phyloP scores from a whole-genome alignment of 2,113 vertebrate species.

The Platanista minor region DNA sequence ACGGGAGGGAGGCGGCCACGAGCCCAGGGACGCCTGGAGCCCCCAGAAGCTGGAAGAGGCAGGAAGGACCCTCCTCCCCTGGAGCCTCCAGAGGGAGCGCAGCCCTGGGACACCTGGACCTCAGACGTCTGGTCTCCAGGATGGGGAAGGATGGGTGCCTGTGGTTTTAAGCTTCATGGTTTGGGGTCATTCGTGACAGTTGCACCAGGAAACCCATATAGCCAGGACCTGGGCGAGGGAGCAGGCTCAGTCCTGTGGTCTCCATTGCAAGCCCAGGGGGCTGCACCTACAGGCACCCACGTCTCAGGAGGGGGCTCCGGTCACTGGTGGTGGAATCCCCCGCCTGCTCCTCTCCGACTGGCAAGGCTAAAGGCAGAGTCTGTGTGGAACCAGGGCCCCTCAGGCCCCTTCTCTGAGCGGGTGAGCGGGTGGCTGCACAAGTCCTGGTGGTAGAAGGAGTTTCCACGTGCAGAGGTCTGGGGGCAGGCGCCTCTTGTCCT shows the following conservation, averaged over 20 bases:
- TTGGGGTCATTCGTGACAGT: background rate
- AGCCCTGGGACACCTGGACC: background rate
- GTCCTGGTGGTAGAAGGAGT: too few species aligned
- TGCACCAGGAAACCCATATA: background rate
- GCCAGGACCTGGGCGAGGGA: background rate
- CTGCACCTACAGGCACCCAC: too few species aligned
- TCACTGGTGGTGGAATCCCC: too few species aligned
- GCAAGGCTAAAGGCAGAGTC: background rate
- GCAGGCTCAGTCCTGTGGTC: background rate
- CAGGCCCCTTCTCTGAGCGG: too few species aligned
- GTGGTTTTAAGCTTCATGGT: background rate
- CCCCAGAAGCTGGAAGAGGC: background rate
- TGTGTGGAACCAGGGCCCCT: background rate
- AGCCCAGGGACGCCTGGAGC: background rate
- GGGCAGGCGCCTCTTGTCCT: background rate
- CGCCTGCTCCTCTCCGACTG: too few species aligned
- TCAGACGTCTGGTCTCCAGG: background rate
- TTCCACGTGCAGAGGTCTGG: background rate
- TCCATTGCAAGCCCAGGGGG: background rate
- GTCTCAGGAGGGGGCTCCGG: too few species aligned
- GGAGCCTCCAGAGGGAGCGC: rapidly evolving
- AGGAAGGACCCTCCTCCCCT: background rate
- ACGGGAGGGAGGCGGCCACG: rapidly evolving
- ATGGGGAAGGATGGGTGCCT: rapidly evolving
- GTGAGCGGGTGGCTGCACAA: too few species aligned